Base-by-base conservation (phyloP, 2,113 vertebrate species). In the Phalacrocorax aristotelis region DNA sequence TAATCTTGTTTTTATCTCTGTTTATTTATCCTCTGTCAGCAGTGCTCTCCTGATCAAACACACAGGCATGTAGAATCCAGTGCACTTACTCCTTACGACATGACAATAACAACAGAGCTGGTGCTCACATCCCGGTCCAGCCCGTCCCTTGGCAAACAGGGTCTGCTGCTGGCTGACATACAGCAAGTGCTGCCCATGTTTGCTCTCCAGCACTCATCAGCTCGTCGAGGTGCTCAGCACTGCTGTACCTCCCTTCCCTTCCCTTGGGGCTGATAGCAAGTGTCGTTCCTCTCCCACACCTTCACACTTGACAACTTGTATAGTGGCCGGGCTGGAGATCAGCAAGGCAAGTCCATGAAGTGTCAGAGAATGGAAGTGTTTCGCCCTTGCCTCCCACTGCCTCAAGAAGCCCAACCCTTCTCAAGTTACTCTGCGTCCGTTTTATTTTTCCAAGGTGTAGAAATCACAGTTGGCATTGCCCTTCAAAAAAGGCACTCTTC, bases 1-100 rank as follows among this genome's bases (percentile, higher is more conserved):
- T 94, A 96, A 97, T 97, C 97, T 96, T 97, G 96, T 93, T 94
- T 95, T 97, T 94, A 95, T 95, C 96, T 97, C 91, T 96, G 96
- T 97, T 97, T 98, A 90, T 97, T 98, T 98, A 92, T 96, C 76
- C 90, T 92, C 90, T 96, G 96, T 97, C 96, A 96, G 72, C 8
- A 18, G 93, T 68, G 86, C 66, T 92, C 92, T 95, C 86, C 89
- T 91, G 92, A 97, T 96, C 96, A 97, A 97, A 97, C 86, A 96
- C 93, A 77, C 55, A 83, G 84, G 72, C 94, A 55, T 96, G 96
- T 95, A 93, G 88, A 90, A 90, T 40, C 93, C 89, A 91, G 75
- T 54, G 82, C 74, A 58, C 94, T 94, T 42, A 90, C 79, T 93
- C 90, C 92, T 76, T 40, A 38, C 0, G 60, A 96, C 96, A 96